phyloP scores from a whole-genome alignment of 2,113 vertebrate genomes.

The Clarias gariepinus region DNA sequence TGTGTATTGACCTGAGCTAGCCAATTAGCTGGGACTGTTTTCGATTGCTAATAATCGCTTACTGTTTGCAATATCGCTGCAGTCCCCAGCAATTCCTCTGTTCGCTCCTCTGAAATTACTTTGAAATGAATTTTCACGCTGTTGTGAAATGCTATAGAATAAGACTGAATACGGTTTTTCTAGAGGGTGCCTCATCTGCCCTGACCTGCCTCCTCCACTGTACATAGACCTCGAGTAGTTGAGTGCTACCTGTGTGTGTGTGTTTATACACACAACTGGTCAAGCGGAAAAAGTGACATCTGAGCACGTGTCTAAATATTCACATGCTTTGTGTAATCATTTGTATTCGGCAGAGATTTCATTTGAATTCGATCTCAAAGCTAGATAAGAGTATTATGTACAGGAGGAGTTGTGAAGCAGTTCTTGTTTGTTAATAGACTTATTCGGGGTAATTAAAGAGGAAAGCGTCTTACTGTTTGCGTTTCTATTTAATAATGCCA shows the following conservation, averaged over 20 bases:
- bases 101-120: constrained; percentile 50
- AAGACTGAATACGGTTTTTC: constrained; percentile 5
- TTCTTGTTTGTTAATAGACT: constrained; percentile 66
- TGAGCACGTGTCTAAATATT: background rate
- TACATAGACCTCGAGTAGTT: constrained; percentile 25
- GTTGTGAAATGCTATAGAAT: constrained; percentile 24
- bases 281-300: constrained; percentile 7
- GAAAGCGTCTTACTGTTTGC: constrained; percentile 37
- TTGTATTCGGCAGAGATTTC: background rate
- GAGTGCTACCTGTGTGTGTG: background rate
- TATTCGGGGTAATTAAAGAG: constrained; percentile 72
- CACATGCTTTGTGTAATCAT: background rate
- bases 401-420: constrained; percentile 67
- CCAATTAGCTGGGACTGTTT: constrained; percentile 53
- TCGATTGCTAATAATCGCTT: constrained; percentile 54
- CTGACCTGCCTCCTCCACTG: background rate
- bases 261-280: constrained; percentile 15
- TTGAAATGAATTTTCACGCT: constrained; percentile 8
- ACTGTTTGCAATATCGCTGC: constrained; percentile 32
- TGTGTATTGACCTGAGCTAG: constrained; percentile 58
- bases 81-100: constrained; percentile 26
- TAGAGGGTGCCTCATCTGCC: constrained; percentile 33
- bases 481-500: constrained; percentile 50
- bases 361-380: constrained; percentile 53
- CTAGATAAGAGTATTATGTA: constrained; percentile 57